Evolutionary conservation across 2,888 invertebrate genomes (phyloP).

Genomic region (Nyleta sp.): DNA sequence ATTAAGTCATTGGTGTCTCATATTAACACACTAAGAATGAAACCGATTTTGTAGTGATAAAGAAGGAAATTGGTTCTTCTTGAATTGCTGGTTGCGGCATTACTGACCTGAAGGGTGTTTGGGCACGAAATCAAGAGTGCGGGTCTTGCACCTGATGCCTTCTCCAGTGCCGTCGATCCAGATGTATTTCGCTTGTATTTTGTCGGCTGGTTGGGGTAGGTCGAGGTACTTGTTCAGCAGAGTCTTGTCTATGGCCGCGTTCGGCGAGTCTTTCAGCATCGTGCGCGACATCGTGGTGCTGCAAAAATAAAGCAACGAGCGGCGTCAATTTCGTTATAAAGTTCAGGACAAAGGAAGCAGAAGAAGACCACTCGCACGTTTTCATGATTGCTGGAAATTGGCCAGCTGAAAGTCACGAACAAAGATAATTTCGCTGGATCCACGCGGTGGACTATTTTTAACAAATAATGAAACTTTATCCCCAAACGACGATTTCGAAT

Average conservation of each 20-base stretch:
- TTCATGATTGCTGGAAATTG: conserved; percentile 22
- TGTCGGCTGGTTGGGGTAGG: conserved; percentile 90
- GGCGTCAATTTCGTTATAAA: background rate
- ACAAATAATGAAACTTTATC: conserved; percentile 2
- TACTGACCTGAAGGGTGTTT: conserved; percentile 87
- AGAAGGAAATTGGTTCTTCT: too few relatives aligned
- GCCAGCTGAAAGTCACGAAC: conserved; percentile 26
- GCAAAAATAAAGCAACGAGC: conserved; percentile 22
- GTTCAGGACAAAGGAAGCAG: background rate
- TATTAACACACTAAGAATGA: too few relatives aligned
- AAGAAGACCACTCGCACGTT: conserved; percentile 1
- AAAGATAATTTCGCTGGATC: conserved; percentile 10
- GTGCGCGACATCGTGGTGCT: conserved; percentile 77
- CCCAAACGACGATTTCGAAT: too few relatives aligned
- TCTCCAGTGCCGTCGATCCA: conserved; percentile 98
- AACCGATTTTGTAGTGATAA: too few relatives aligned
- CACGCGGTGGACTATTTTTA: conserved; percentile 15
- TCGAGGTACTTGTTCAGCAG: conserved; percentile 89
- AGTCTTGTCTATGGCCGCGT: conserved; percentile 91
- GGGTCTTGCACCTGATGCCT: conserved; percentile 93
- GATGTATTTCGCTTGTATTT: conserved; percentile 93
- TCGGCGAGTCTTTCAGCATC: conserved; percentile 89
- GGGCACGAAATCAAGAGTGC: conserved; percentile 93
- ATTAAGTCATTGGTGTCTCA: too few relatives aligned
- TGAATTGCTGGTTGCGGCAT: too few relatives aligned